These are phyloP conservation scores for Sinodicranocentrus sp. DNA, from an alignment of 2,888 invertebrate genomes.

Conservation along the genomic window DNA sequence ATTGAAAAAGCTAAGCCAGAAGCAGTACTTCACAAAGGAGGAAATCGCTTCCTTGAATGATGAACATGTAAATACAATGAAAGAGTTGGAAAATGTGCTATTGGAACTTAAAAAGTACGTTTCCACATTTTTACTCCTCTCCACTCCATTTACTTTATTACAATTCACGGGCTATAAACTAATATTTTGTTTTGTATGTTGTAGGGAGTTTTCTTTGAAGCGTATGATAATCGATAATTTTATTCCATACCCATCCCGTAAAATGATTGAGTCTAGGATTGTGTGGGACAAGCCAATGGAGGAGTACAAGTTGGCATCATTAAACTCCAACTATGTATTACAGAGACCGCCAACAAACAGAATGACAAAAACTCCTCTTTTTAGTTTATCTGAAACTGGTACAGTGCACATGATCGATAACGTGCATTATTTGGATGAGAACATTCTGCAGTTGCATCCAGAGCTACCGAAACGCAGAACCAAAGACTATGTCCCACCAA, in stretches of 20 bases:
- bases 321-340: conserved; percentile 67
- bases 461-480: conserved; percentile 70
- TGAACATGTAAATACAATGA: conserved; percentile 93
- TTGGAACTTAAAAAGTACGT: conserved; percentile 91
- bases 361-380: conserved; percentile 72
- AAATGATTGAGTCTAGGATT: conserved; percentile 72
- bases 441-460: conserved; percentile 74
- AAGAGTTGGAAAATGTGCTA: conserved; percentile 94
- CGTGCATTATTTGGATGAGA: conserved; percentile 75
- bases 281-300: conserved; percentile 72
- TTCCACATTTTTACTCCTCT: too few species aligned
- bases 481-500: conserved; percentile 71
- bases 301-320: conserved; percentile 70
- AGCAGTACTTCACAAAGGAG: conserved; percentile 86
- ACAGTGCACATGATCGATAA: conserved; percentile 71
- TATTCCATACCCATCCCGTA: conserved; percentile 84
- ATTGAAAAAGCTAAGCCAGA: conserved; percentile 92
- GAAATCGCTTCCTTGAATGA: conserved; percentile 90
- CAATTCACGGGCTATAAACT: too few species aligned
- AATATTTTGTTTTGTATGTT: background rate
- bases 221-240: conserved; percentile 93
- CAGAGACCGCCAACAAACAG: conserved; percentile 72
- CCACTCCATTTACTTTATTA: too few species aligned
- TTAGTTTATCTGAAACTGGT: conserved; percentile 69
- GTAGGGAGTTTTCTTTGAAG: conserved; percentile 91